A percentile compares a stretch with the other conserved stretches of the same genome.
phyloP scores from a whole-genome alignment of 92 coral and sea anemone genomes.

The Epizoanthus scotinus region DNA sequence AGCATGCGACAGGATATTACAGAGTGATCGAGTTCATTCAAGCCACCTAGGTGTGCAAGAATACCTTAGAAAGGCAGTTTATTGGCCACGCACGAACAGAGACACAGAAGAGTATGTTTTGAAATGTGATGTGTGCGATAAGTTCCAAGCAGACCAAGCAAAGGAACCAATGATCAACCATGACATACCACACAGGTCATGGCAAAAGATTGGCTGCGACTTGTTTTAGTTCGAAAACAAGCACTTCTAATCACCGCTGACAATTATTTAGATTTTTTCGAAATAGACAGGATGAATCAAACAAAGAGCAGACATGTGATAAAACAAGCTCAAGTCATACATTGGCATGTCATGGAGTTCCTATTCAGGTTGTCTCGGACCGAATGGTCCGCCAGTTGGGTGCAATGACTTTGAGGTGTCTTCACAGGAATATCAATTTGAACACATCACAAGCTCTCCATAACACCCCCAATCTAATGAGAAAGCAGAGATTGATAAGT shows the following conservation, averaged over 20 bases:
- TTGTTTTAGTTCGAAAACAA: not conserved
- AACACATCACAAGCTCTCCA: not conserved
- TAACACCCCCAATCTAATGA: not conserved
- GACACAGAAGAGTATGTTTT: slow-evolving; percentile 7
- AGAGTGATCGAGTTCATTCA: not conserved
- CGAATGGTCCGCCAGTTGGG: not conserved
- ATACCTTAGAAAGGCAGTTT: slow-evolving; percentile 4
- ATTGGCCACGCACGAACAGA: slow-evolving; percentile 26
- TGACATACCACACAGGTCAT: slow-evolving; percentile 1
- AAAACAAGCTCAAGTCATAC: not conserved
- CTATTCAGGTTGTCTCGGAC: not conserved
- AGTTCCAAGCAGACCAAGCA: slow-evolving; percentile 9
- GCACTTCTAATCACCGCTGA: not conserved
- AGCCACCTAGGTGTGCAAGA: slow-evolving; percentile 7
- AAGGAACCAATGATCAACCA: slow-evolving; percentile 13
- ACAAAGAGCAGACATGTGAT: not conserved
- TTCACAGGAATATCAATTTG: not conserved
- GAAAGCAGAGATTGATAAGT: not conserved
- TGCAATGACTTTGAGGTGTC: not conserved
- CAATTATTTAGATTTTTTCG: not conserved
- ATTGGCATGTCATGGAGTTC: not conserved
- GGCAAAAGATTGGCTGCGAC: slow-evolving; percentile 1
- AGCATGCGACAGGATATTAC: not conserved
- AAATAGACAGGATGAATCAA: not conserved
- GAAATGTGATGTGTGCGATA: slow-evolving; percentile 10